Percentiles rank a stretch among this genome's conserved stretches.
Evolutionary conservation across 1,140 invertebrate genomes (phyloP).

Genomic region (Babylonia areolata): DNA sequence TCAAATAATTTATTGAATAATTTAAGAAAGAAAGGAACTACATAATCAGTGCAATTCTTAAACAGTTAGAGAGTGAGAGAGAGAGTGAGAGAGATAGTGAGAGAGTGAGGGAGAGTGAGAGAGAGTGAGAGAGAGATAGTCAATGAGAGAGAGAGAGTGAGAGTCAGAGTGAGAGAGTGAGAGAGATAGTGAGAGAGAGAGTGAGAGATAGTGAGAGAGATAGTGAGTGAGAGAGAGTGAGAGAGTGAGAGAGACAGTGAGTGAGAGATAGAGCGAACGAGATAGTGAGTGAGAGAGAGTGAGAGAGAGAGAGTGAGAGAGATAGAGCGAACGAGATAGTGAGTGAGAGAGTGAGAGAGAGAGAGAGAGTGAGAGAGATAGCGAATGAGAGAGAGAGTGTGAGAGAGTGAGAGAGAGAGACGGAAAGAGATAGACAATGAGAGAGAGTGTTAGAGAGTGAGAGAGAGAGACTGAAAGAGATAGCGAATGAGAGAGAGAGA

Average conservation of each 20-base stretch:
- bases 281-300: no score
- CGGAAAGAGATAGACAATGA: not conserved
- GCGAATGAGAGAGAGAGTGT: not conserved
- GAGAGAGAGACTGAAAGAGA: not conserved
- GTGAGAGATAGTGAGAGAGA: no score
- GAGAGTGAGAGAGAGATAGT: constrained; percentile 4
- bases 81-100: no score
- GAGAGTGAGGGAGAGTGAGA: constrained; percentile 2
- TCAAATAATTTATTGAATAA: not conserved
- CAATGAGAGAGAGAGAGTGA: constrained; percentile 7
- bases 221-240: no score
- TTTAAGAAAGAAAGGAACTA: no score
- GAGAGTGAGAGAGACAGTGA: not conserved
- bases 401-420: not conserved
- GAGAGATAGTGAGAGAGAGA: no score
- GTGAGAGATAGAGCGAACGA: no score
- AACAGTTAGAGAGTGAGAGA: no score
- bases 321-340: no score
- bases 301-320: no score
- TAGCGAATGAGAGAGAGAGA: not conserved
- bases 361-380: constrained; percentile 3
- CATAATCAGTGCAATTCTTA: no score
- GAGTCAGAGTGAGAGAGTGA: not conserved
- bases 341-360: not conserved
- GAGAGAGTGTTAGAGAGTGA: not conserved